phyloP scores from a whole-genome alignment of 2,113 vertebrate species.

The Felis catus region DNA sequence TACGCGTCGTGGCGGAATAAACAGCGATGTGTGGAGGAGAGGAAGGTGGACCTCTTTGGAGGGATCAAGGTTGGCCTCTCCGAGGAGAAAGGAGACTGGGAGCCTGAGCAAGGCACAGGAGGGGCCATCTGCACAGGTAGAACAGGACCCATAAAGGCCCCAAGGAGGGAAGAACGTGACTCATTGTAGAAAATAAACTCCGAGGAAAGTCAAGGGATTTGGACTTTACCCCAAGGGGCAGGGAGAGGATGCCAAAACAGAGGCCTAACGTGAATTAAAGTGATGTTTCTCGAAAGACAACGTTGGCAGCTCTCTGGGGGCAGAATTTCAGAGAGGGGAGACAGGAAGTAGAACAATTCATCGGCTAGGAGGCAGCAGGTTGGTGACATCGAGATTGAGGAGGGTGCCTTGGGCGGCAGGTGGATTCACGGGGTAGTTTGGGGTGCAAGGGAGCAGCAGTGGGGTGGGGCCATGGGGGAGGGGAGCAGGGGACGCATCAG shows the following conservation, averaged over 20 bases:
- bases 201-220: background rate
- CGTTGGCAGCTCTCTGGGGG: slow-evolving; percentile 18
- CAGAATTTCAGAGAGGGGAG: background rate
- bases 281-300: background rate
- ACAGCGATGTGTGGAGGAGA: background rate
- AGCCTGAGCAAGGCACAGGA: background rate
- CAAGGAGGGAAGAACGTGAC: background rate
- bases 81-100: background rate
- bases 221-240: background rate
- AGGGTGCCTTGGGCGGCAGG: background rate
- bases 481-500: no score
- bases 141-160: background rate
- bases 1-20: background rate
- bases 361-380: background rate
- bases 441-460: background rate
- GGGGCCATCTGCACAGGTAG: background rate
- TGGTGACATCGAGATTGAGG: background rate
- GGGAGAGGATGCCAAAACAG: background rate
- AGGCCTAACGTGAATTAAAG: background rate
- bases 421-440: background rate
- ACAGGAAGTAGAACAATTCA: background rate
- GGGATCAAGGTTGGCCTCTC: background rate
- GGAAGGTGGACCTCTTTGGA: background rate
- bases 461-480: background rate
- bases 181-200: slow-evolving; percentile 39